Conservation (phyloP, 2,113 vertebrate genomes). For the Echinops telfairi region DNA sequence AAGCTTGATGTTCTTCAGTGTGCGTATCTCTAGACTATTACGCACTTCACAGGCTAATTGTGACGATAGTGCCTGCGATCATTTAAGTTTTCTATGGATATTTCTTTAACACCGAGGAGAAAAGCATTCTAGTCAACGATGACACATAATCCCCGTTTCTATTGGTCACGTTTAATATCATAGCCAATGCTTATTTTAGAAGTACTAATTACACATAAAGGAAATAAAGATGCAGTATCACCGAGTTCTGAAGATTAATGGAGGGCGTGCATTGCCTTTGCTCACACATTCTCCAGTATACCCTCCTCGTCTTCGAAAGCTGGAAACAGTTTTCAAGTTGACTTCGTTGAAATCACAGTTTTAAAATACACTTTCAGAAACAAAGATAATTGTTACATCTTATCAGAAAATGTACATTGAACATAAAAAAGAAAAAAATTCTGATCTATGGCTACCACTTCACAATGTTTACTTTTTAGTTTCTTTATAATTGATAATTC, state of each 20-base stretch:
- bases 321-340: background rate
- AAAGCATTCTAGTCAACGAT: background rate
- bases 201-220: slow-evolving; percentile 15
- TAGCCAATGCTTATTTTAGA: slow-evolving; percentile 16
- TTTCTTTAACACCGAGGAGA: background rate
- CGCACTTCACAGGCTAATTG: background rate
- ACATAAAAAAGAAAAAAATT: background rate
- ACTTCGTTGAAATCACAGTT: background rate
- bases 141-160: background rate
- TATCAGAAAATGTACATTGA: background rate
- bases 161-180: slow-evolving; percentile 26
- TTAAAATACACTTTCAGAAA: slow-evolving; percentile 29
- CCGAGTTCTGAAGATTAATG: slow-evolving; percentile 13
- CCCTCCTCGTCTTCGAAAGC: background rate
- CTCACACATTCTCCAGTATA: background rate
- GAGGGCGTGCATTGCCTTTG: background rate
- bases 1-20: background rate
- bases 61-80: background rate
- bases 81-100: background rate
- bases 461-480: background rate
- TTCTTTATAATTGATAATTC: slow-evolving; percentile 22
- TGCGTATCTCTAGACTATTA: background rate
- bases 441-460: slow-evolving; percentile 25
- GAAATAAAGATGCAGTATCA: background rate
- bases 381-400: slow-evolving; percentile 32